phyloP scores from a whole-genome alignment of 2,888 invertebrate genomes.

The Empis stercorea region DNA sequence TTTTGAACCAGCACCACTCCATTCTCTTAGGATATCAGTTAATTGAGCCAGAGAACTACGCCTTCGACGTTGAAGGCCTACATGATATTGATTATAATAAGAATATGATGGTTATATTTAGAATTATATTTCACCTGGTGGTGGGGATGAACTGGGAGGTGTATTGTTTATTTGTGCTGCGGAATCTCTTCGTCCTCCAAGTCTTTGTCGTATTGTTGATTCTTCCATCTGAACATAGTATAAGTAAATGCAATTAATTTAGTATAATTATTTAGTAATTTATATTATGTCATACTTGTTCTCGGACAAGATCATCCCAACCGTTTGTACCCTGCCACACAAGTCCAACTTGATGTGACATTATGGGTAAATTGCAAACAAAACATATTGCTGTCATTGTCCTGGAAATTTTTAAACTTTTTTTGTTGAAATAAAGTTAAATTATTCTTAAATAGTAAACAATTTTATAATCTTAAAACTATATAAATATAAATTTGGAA shows the following conservation, averaged over 20 bases:
- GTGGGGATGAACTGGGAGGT: constrained; percentile 57
- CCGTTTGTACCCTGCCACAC: constrained; percentile 91
- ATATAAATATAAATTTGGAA: background rate
- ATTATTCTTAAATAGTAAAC: too few relatives aligned
- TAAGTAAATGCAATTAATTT: background rate
- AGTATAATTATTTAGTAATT: background rate
- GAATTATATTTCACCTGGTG: constrained; percentile 21
- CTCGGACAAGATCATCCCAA: constrained; percentile 84
- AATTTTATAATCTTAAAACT: background rate
- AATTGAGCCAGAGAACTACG: constrained; percentile 78
- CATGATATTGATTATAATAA: background rate
- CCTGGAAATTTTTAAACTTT: constrained; percentile 41
- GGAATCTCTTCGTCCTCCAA: constrained; percentile 77
- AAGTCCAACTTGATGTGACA: constrained; percentile 86
- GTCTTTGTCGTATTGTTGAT: constrained; percentile 67
- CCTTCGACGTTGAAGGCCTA: constrained; percentile 55
- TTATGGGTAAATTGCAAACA: constrained; percentile 89
- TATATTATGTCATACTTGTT: constrained; percentile 43
- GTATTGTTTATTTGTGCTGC: constrained; percentile 86
- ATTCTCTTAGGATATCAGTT: constrained; percentile 77
- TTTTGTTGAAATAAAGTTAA: constrained; percentile 1
- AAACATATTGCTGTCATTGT: constrained; percentile 91
- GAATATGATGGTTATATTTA: background rate
- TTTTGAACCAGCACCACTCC: constrained; percentile 56
- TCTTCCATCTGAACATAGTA: constrained; percentile 47